A percentile compares a stretch with the other conserved stretches of the same genome.
Evolutionary conservation across 2,113 vertebrate genomes (phyloP).

Genomic region (Pheucticus melanocephalus): DNA sequence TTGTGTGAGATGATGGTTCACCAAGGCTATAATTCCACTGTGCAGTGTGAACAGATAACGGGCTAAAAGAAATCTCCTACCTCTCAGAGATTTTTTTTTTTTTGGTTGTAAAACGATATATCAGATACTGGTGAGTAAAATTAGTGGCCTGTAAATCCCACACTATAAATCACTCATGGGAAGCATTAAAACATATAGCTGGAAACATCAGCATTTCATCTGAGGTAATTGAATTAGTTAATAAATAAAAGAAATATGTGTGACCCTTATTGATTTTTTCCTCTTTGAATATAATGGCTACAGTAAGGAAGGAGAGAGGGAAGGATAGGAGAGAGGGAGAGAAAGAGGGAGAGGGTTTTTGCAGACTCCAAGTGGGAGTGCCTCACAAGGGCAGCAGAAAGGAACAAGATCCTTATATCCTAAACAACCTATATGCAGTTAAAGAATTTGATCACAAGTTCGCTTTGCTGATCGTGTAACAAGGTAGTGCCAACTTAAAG

Average conservation of each 20-base stretch:
- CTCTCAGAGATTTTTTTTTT: background rate
- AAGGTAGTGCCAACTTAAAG: background rate
- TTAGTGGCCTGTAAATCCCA: background rate
- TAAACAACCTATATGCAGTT: background rate
- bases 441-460: background rate
- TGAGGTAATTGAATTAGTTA: slow-evolving; percentile 7
- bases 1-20: background rate
- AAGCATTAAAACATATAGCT: background rate
- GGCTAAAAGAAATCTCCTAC: background rate
- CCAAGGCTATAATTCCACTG: background rate
- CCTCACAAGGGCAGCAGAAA: background rate
- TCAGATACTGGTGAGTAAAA: background rate
- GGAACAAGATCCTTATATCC: background rate
- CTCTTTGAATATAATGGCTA: background rate
- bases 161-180: background rate
- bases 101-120: accelerated
- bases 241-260: background rate
- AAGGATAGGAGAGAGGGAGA: no score
- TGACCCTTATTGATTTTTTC: background rate
- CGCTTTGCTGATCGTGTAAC: background rate
- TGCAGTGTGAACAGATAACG: background rate
- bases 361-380: background rate
- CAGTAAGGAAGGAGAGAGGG: no score
- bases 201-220: background rate
- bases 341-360: background rate